Evolutionary conservation across 2,797 vertebrate species (phyloP).

Genomic region (Phyllotis vaccarum): DNA sequence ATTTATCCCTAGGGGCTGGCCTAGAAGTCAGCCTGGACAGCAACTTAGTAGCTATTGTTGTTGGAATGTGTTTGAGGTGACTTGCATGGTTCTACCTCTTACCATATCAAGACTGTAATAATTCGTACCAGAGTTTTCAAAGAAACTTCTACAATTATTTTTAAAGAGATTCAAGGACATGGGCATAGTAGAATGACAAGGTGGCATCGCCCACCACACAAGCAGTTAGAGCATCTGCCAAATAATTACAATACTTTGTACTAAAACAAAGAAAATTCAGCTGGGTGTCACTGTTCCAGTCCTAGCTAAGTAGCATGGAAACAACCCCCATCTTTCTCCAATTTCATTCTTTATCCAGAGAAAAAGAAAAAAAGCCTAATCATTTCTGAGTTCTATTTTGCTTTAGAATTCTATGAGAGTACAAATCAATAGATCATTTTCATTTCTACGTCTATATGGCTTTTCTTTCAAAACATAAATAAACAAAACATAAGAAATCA

Average conservation of each 20-base stretch:
- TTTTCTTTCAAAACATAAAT: conserved; percentile 39
- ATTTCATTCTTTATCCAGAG: background rate
- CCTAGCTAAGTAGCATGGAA: background rate
- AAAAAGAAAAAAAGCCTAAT: background rate
- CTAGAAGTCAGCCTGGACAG: background rate
- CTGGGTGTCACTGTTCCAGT: background rate
- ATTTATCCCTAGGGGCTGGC: background rate
- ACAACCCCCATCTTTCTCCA: background rate
- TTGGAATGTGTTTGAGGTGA: background rate
- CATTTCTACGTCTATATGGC: background rate
- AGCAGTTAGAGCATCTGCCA: background rate
- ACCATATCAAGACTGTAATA: background rate
- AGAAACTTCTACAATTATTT: background rate
- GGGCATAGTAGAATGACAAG: background rate
- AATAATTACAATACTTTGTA: background rate
- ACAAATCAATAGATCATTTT: conserved; percentile 40
- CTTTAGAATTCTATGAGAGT: conserved; percentile 13
- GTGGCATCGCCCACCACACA: background rate
- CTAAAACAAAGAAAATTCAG: background rate
- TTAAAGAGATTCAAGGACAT: background rate
- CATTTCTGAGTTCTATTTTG: background rate
- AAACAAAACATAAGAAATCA: background rate
- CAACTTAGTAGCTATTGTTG: background rate
- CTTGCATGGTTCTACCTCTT: background rate
- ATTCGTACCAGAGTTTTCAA: background rate